Evolutionary conservation across 2,888 invertebrate genomes (phyloP).

Genomic region (Hirtodrosophila duncani): DNA sequence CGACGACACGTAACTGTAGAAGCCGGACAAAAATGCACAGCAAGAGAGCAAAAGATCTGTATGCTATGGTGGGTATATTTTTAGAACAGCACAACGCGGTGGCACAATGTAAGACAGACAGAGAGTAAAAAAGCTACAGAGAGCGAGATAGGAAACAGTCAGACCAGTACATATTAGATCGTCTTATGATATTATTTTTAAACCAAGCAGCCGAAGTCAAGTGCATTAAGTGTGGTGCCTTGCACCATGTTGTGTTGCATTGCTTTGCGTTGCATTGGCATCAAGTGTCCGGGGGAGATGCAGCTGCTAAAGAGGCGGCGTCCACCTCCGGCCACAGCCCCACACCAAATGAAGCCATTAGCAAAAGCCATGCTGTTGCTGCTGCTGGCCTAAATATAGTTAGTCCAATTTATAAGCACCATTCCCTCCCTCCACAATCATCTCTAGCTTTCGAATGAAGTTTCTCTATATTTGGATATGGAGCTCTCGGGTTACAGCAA

Average conservation of each 20-base stretch:
- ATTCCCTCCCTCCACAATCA: too few species aligned
- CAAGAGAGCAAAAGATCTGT: constrained; percentile 8
- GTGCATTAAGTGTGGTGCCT: constrained; percentile 44
- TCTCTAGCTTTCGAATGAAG: too few species aligned
- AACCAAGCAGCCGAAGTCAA: constrained; percentile 67
- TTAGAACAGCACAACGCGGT: constrained; percentile 59
- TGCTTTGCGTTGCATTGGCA: constrained; percentile 45
- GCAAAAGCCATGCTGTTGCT: constrained; percentile 42
- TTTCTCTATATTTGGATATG: too few species aligned
- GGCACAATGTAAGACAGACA: constrained; percentile 27
- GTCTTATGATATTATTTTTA: constrained; percentile 63
- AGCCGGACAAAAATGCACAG: constrained; percentile 38
- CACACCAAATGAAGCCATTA: constrained; percentile 64
- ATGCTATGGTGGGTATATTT: too few species aligned
- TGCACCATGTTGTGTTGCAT: constrained; percentile 34
- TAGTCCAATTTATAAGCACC: too few species aligned
- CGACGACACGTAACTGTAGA: not conserved
- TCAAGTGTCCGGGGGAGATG: constrained; percentile 58
- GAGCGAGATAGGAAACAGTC: constrained; percentile 5
- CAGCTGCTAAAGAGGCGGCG: too few species aligned
- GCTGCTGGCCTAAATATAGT: constrained; percentile 60
- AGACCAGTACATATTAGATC: constrained; percentile 26
- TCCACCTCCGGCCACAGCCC: not conserved
- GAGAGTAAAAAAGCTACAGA: constrained; percentile 9
- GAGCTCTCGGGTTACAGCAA: too few species aligned